Base-by-base conservation (phyloP, 2,888 invertebrate genomes). In the Dorcus parallelipipedus region DNA sequence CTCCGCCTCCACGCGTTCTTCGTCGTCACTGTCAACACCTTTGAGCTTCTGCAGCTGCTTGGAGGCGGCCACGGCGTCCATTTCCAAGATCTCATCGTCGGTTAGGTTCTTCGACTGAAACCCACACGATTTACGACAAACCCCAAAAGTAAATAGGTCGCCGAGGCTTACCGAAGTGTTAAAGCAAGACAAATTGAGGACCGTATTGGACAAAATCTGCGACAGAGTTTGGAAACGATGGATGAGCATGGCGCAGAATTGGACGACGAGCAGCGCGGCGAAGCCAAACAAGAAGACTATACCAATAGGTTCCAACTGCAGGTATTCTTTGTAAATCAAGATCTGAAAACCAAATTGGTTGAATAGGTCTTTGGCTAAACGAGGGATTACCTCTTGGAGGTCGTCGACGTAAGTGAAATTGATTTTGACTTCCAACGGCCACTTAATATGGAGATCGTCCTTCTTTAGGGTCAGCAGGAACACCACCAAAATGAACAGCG, bases 21-120 rank as follows among this genome's bases (percentile, higher is more conserved):
- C 88, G 70, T 90, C 90, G 10, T 89, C 90, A 49, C 78, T 78
- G 70, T 91, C 91, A 64, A 91, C 84, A 38, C 90, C 92, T 71
- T 89, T 89, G 57, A 93, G 76, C 72, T 89, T 86, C 76, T 94
- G 94, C 59, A 95, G 79, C 72, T 93, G 89, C 74, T 90, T 87
- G 0, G 92, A 94, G 71, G 95, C 91, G 74, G 93, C 93, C 69
- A 95, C 90, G 47, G 94, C 94, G 80, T 95, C 92, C 78, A 90
- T 91, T 72, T 91, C 89, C 65, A 93, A 81, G 53, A 94, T 80
- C 43, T 91, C 91, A 76, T 94, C 93, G 76, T 90, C 90, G 17
- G 90, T 90, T 67, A 91, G 79, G 69, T 93, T 90, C 73, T 92
- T 90, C 17, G 52, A 39, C 58, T 58, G n/a, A 8, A 52, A 48